Percentiles rank a stretch among this genome's conserved stretches.
Evolutionary conservation across 2,113 vertebrate species (phyloP).

Genomic region (Seriola aureovittata): DNA sequence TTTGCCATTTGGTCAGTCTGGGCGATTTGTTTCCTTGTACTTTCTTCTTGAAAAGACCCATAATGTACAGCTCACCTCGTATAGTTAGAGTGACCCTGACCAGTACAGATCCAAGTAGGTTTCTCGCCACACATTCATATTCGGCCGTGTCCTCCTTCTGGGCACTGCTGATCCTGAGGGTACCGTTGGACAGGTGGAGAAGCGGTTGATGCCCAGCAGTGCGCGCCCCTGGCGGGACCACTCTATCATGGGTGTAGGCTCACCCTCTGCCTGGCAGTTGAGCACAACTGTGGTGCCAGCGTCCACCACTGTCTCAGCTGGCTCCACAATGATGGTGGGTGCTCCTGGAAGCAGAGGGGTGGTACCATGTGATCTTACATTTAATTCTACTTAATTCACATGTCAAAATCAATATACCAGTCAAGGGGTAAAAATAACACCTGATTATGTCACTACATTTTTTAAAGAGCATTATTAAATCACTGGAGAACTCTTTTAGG

Average conservation of each 20-base stretch:
- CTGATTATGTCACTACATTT: neutral
- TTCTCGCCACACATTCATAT: conserved; percentile 94
- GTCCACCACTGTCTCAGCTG: conserved; percentile 85
- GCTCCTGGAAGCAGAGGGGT: conserved; percentile 82
- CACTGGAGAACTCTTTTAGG: too few relatives aligned
- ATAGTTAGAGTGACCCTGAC: conserved; percentile 88
- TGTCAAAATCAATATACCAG: neutral
- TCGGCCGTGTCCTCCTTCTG: conserved; percentile 91
- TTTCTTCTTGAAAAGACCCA: neutral
- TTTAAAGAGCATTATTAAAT: neutral
- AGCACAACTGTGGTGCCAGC: conserved; percentile 88
- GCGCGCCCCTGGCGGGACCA: conserved; percentile 90
- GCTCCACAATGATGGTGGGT: conserved; percentile 89
- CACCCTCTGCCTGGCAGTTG: conserved; percentile 91
- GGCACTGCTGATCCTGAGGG: conserved; percentile 85
- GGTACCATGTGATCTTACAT: neutral
- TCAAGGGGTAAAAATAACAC: neutral
- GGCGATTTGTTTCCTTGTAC: neutral
- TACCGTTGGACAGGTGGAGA: conserved; percentile 87
- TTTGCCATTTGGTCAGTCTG: neutral
- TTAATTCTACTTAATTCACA: neutral
- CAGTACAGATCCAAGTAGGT: conserved; percentile 91
- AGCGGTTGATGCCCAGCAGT: conserved; percentile 80
- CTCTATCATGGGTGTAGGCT: conserved; percentile 87
- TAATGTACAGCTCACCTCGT: conserved; percentile 84